A percentile compares a stretch with the other conserved stretches of the same genome.
phyloP scores from a whole-genome alignment of 2,797 vertebrate genomes.

The Botia almorhae region DNA sequence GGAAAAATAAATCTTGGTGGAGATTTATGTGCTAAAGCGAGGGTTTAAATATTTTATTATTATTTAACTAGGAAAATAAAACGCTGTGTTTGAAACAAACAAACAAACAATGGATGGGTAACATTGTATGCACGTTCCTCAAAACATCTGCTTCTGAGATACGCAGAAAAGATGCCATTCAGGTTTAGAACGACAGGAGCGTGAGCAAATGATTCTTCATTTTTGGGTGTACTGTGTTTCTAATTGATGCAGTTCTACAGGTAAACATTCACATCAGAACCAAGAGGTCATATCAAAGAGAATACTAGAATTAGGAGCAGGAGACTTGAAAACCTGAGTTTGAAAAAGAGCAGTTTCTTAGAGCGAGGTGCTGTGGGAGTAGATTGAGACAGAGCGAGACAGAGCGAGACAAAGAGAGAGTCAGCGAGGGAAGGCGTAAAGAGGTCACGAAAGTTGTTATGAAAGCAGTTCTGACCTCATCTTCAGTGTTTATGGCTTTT shows the following conservation, averaged over 20 bases:
- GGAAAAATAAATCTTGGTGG: too few species aligned
- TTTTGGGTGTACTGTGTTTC: background rate
- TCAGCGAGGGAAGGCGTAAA: slow-evolving; percentile 62
- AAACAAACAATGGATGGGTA: too few species aligned
- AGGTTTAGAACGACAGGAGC: background rate
- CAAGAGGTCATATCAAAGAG: slow-evolving; percentile 25
- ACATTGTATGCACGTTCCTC: background rate
- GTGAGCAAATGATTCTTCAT: background rate
- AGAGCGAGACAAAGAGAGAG: slow-evolving; percentile 44
- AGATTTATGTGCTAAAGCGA: too few species aligned
- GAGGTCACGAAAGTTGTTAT: slow-evolving; percentile 77
- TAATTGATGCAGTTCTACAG: background rate
- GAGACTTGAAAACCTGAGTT: slow-evolving; percentile 35
- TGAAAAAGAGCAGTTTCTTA: slow-evolving; percentile 34
- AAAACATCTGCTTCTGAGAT: background rate
- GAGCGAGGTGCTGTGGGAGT: slow-evolving; percentile 61
- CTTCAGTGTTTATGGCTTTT: slow-evolving; percentile 75
- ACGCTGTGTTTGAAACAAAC: too few species aligned
- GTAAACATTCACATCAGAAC: slow-evolving; percentile 5
- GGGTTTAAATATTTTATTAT: too few species aligned
- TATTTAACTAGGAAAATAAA: too few species aligned
- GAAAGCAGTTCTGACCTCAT: slow-evolving; percentile 81
- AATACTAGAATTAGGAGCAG: slow-evolving; percentile 18
- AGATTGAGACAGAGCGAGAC: slow-evolving; percentile 48
- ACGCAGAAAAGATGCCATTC: background rate